Evolutionary conservation across 30 jellyfish, hydroid and myxozoan genomes (phyloP), one percentile per base, ranked within the genome.

Genomic region (Chrysaora quinquecirrha): DNA sequence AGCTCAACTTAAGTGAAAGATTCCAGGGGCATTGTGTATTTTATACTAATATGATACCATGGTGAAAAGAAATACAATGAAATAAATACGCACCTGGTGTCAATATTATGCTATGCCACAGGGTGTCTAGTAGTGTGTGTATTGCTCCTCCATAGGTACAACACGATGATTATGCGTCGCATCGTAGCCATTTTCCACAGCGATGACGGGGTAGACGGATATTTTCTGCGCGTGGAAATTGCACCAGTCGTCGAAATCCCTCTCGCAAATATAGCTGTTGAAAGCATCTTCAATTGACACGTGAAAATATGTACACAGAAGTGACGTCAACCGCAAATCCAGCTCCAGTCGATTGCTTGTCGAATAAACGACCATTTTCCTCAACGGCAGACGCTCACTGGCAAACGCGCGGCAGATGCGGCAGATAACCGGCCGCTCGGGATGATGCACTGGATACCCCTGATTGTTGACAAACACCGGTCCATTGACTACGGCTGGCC

Each of bases 211-310:
- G 48, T 82, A 82, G 63, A 82, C 92, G 38, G 92, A 68, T 19
- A 82, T 82, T 80, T 82, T 82, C 67, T 82, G 85, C 20, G 92
- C 92, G 64, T 82, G 92, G 73, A 82, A 82, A 62, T 54, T 82
- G 60, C 92, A 82, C 92, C 92, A 82, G 48, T 82, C 92, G 54
- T 82, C 85, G 73, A 82, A 82, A 82, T 82, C 92, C 34, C 92
- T 33, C 92, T 82, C 92, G 77, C 92, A 82, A 35, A 82, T 82
- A 74, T 82, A 69, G 64, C 67, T 69, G 28, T 82, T 82, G 86
- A 82, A 82, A 19, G 92, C 92, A 25, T 82, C 92, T 58, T 82
- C 92, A 61, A 82, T 82, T n/a, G 92, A 82, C 25, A 82, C 85
- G 49, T 85, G 92, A 30, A 67, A 82, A 69, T 82, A 82, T 28